phyloP scores from a whole-genome alignment of 2,888 invertebrate species.

The Caenorhabditis zanzibari region DNA sequence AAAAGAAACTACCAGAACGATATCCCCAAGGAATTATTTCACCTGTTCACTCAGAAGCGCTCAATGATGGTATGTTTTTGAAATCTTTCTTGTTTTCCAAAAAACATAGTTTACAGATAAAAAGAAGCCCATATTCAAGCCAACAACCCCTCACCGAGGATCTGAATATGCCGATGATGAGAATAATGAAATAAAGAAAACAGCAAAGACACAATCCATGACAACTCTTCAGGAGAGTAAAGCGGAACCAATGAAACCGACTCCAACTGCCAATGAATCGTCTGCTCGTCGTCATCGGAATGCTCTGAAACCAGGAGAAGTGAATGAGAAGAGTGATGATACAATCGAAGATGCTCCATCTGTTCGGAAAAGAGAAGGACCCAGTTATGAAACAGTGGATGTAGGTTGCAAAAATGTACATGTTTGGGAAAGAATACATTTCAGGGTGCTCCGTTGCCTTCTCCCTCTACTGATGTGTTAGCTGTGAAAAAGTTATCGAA shows the following conservation, averaged over 20 bases:
- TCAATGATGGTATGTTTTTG: not conserved
- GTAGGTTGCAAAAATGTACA: not conserved
- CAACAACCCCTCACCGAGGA: constrained; percentile 4
- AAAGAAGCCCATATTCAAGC: not conserved
- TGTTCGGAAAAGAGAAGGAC: constrained; percentile 14
- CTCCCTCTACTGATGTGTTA: not conserved
- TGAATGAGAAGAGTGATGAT: constrained; percentile 24
- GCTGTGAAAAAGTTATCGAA: constrained; percentile 16
- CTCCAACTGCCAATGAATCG: not conserved
- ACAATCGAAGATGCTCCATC: constrained; percentile 35
- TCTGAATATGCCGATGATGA: constrained; percentile 9
- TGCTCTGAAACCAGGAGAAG: constrained; percentile 13
- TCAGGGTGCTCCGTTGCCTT: not conserved
- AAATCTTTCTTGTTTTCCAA: not conserved
- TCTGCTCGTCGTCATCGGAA: constrained; percentile 16
- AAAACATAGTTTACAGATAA: not conserved
- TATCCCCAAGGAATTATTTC: not conserved
- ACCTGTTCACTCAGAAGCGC: constrained; percentile 6
- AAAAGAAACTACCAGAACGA: constrained; percentile 1
- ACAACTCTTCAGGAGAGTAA: not conserved
- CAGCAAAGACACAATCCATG: constrained; percentile 4
- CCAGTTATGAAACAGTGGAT: constrained; percentile 18
- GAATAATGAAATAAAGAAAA: constrained; percentile 7
- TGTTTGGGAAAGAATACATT: not conserved
- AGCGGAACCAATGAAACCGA: not conserved